phyloP scores from a whole-genome alignment of 2,797 vertebrate species.

The Crypturellus tataupa region DNA sequence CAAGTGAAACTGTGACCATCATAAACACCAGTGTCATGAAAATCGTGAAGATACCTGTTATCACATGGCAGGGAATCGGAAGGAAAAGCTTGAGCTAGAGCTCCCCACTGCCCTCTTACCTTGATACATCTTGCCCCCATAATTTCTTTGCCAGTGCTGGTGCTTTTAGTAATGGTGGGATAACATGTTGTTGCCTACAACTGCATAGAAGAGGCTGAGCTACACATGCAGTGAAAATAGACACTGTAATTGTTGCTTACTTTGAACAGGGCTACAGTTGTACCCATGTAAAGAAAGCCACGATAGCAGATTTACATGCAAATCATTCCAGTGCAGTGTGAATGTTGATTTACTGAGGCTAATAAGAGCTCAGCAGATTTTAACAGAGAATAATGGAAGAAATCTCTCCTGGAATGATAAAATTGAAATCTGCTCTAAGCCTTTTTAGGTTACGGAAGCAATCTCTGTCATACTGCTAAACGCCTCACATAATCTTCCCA shows the following conservation, averaged over 20 bases:
- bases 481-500: neutral
- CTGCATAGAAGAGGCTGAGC: neutral
- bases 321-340: neutral
- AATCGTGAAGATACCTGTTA: neutral
- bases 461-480: neutral
- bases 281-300: neutral
- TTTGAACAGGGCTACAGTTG: neutral
- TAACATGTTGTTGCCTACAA: neutral
- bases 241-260: neutral
- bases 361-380: neutral
- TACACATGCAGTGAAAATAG: neutral
- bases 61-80: neutral
- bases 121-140: neutral
- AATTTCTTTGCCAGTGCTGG: neutral
- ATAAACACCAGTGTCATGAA: neutral
- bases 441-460: conserved; percentile 14
- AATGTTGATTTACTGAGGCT: conserved; percentile 2
- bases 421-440: conserved; percentile 13
- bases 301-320: neutral
- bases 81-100: neutral
- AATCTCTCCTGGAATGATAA: conserved; percentile 9
- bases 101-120: neutral
- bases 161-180: neutral
- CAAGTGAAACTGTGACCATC: neutral
- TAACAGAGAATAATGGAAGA: conserved; percentile 10